Base-by-base conservation (phyloP, 2,113 vertebrate species). In the Spermophilus dauricus region DNA sequence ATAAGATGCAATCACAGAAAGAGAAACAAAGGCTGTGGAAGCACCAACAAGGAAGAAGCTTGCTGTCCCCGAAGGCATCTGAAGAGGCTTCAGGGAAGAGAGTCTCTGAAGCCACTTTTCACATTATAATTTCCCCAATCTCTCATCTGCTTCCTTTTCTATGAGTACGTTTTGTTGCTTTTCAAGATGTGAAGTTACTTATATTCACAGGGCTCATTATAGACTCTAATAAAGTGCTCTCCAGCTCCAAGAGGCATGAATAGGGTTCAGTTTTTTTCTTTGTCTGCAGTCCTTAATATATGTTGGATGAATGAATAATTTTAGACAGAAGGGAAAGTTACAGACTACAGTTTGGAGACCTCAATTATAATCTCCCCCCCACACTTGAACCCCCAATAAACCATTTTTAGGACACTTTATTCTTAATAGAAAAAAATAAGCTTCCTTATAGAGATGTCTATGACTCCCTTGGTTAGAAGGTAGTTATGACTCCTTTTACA, bases 1-100 rank as follows among this genome's bases (percentile, higher is more conserved):
- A 86, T 12, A 39, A 37, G 89, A 70, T 77, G 18, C 45, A 69
- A 34, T 81, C 51, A 67, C 34, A 86, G 37, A 65, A 63, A 92
- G 63, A 96, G 45, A 96, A 73, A 83, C 24, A 94, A 96, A 86
- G 84, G 34, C 8, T 32, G 2, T 67, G 63, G 22, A 53, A 61
- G 11, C 28, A 69, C 24, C 26, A 61, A 51, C 13, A 87, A 69
- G 20, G 42, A 1, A 75, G 20, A 4, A 73, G 7, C n/a, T 87
- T 73, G 28, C 12, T 91, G n/a, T 83, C 30, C 24, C 45, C 53
- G 34, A 45, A 37, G 37, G 56, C 70, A 53, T 80, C 14, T 89
- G 51, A 92, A 63, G 37, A 72, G 32, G 18, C 11, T 94, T 88
- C 58, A n/a, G 20, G 65, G 34, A 92, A 77, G 34, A 78, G 34